These are phyloP conservation scores for Danionella dracula DNA, from an alignment of 2,797 vertebrate species.

Conservation along the genomic window DNA sequence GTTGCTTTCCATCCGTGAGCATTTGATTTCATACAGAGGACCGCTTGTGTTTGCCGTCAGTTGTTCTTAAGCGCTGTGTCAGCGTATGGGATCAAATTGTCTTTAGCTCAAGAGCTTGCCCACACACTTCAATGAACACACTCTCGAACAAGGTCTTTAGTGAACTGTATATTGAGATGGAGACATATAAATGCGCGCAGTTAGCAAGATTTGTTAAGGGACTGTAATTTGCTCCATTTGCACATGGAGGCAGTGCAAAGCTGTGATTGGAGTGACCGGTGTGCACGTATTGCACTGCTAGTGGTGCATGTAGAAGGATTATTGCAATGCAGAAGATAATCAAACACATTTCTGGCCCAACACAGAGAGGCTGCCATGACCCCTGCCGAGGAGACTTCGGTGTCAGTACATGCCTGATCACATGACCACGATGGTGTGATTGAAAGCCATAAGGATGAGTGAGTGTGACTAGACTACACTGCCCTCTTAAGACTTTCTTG, in stretches of 20 bases:
- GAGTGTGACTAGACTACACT: slow-evolving; percentile 8
- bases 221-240: slow-evolving; percentile 54
- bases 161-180: slow-evolving; percentile 16
- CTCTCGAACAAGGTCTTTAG: slow-evolving; percentile 15
- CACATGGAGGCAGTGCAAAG: slow-evolving; percentile 55
- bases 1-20: slow-evolving; percentile 40
- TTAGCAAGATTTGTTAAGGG: slow-evolving; percentile 18
- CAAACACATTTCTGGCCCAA: slow-evolving; percentile 49
- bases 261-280: slow-evolving; percentile 42
- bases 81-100: slow-evolving; percentile 18
- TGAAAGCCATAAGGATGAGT: slow-evolving; percentile 32
- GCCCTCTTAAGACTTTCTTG: not conserved
- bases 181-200: slow-evolving; percentile 16
- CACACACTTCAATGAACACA: not conserved
- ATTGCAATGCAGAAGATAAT: slow-evolving; percentile 72
- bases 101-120: slow-evolving; percentile 17
- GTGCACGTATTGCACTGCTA: slow-evolving; percentile 50
- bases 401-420: slow-evolving; percentile 2
- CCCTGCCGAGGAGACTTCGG: slow-evolving; percentile 12
- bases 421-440: slow-evolving; percentile 6
- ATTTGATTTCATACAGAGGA: slow-evolving; percentile 51
- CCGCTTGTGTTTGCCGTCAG: slow-evolving; percentile 47
- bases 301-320: slow-evolving; percentile 35
- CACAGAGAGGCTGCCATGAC: slow-evolving; percentile 27
- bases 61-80: slow-evolving; percentile 1